Evolutionary conservation across 2,888 invertebrate genomes (phyloP), one percentile per base, ranked within the genome.

Genomic region (Trichopoda pennipes): DNA sequence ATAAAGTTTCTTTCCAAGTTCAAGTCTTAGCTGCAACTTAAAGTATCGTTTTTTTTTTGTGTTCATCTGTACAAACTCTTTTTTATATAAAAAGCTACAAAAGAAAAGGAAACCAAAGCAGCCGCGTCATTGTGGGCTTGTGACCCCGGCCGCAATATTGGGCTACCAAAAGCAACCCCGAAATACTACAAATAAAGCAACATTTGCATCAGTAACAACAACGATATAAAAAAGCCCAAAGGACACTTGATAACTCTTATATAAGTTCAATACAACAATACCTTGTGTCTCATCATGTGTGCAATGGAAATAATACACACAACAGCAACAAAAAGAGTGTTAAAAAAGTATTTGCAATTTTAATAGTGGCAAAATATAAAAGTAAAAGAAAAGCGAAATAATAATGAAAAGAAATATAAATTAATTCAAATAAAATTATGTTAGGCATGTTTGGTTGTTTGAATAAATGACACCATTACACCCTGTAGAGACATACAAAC

Each of bases 91-190:
- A 12, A 51, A 9, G 21, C n/a, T 32, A 49, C 64, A 49, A 78
- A 69, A 78, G 63, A 75, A 70, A 80, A 82, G 82, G 82, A 82
- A 82, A 82, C 82, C 82, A 82, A 82, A 79, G 85, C 82, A 82
- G 82, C 82, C 82, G 79, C 82, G 75, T 76, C 88, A 86, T 87
- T 88, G 89, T 87, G 89, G 88, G 88, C 89, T 86, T 85, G 87
- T 85, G 86, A 85, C 84, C 85, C 86, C 86, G 89, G 88, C 89
- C 88, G 88, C 89, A 88, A 89, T 86, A 86, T 87, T 79, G 88
- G 88, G 88, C 89, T 87, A 89, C 89, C 89, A 85, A 79, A 85
- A 87, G 88, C 89, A 88, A 89, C 89, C 89, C 88, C 86, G 86
- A 84, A 86, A 51, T 53, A 42, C 44, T 64, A 79, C 56, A 82